Base-by-base conservation (phyloP, 2,888 invertebrate species). In the Pycnomerus fuliginosus region DNA sequence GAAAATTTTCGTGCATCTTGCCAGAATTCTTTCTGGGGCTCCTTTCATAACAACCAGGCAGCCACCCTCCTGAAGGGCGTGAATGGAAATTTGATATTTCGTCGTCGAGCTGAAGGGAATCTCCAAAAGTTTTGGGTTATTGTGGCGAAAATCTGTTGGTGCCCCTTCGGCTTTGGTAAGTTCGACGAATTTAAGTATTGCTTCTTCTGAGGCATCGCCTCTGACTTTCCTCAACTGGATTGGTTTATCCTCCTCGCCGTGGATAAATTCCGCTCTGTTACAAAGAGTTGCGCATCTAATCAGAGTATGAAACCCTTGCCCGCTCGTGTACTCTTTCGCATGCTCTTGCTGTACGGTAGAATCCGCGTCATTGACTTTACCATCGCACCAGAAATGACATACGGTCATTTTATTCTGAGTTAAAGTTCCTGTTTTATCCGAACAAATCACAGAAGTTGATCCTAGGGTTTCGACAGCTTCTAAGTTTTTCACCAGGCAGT, bases 391-490 rank as follows among this genome's bases (percentile, higher is more conserved):
- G 68, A 87, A 75, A 69, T 88, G 86, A 14, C 84, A 83, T 0
- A 87, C 86, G 0, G 84, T 84, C 88, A 88, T 78, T 35, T 76
- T 72, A 68, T 87, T 87, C 65, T 86, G 86, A 1, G 87, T 87
- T 15, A 89, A 72, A 8, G 71, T 71, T 4, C 88, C 88, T 1
- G 87, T 87, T 71, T 88, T 88, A 64, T 87, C 87, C 1, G 87
- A 87, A 69, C 88, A 89, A 58, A 89, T 89, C 40, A 84, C 84
- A 1, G 86, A 85, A 0, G 88, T 89, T 1, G 86, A 87, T 3
- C 87, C 87, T 3, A 88, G 73, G 0, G 87, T 87, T 70, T 88
- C 87, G 1, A 89, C 87, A 22, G 86, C 86, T 67, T 88, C 87
- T 53, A 88, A 69, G 69, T 88, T 87, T 70, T 87, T 87, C 3